Evolutionary conservation across 2,113 vertebrate genomes (phyloP).

Genomic region (Thinocorus orbignyianus): DNA sequence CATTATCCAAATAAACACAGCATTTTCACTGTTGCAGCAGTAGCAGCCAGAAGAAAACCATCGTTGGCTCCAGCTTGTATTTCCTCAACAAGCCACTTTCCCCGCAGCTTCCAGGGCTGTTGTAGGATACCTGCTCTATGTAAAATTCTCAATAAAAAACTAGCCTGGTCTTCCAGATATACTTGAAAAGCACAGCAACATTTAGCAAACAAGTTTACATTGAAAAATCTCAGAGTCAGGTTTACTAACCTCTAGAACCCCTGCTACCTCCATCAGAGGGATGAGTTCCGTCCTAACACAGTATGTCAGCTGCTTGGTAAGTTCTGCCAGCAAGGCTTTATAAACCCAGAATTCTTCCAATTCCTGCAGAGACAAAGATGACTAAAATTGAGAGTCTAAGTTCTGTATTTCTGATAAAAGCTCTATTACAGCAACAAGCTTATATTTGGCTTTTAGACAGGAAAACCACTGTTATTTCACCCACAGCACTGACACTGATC

Average conservation of each 20-base stretch:
- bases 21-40: background rate
- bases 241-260: slow-evolving; percentile 88
- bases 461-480: background rate
- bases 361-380: slow-evolving; percentile 78
- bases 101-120: fast-evolving
- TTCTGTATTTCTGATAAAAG: background rate
- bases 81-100: background rate
- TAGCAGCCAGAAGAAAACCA: background rate
- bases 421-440: background rate
- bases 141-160: background rate
- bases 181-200: background rate
- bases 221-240: background rate
- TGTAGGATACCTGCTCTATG: background rate
- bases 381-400: background rate
- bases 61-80: background rate
- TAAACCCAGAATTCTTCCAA: slow-evolving; percentile 95
- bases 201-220: background rate
- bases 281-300: slow-evolving; percentile 91
- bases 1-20: background rate
- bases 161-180: background rate
- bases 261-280: slow-evolving; percentile 95
- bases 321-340: slow-evolving; percentile 84
- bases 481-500: background rate
- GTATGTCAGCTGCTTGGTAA: slow-evolving; percentile 88
- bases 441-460: background rate